phyloP scores from a whole-genome alignment of 2,113 vertebrate species.

The Tachysurus vachellii region DNA sequence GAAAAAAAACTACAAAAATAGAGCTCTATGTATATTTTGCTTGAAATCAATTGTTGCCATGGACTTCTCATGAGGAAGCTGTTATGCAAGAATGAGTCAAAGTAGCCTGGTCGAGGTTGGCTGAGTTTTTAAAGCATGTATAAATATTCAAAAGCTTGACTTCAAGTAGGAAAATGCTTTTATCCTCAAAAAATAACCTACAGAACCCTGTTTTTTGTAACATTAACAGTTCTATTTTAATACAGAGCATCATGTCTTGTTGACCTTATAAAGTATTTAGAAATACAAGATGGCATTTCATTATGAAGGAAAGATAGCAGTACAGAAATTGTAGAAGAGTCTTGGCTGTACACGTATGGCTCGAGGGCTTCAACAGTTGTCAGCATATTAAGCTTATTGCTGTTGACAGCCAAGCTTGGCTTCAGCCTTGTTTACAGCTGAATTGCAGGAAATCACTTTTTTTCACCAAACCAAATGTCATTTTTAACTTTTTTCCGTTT shows the following conservation, averaged over 20 bases:
- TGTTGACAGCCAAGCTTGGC: slow-evolving; percentile 44
- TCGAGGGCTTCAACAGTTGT: slow-evolving; percentile 45
- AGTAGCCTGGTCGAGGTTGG: neutral
- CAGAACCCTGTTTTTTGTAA: neutral
- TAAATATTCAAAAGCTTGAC: slow-evolving; percentile 11
- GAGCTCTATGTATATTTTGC: neutral
- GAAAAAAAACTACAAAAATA: neutral
- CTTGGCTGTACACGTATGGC: slow-evolving; percentile 25
- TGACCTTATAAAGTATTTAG: neutral
- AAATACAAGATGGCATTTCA: slow-evolving; percentile 21
- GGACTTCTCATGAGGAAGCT: neutral
- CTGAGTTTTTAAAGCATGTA: neutral
- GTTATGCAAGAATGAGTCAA: slow-evolving; percentile 22
- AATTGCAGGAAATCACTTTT: slow-evolving; percentile 28
- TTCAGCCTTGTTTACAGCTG: slow-evolving; percentile 41
- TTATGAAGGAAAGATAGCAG: slow-evolving; percentile 23
- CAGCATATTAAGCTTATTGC: slow-evolving; percentile 49
- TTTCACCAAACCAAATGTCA: neutral
- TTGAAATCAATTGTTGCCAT: neutral
- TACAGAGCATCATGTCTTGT: neutral
- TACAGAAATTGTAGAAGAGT: slow-evolving; percentile 32
- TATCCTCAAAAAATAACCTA: neutral
- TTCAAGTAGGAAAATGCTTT: neutral
- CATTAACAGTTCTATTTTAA: slow-evolving; percentile 8
- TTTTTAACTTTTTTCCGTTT: slow-evolving; percentile 16